Percentiles rank a stretch among this genome's conserved stretches.
Evolutionary conservation across 2,888 invertebrate species (phyloP).

Genomic region (Trilocha varians): DNA sequence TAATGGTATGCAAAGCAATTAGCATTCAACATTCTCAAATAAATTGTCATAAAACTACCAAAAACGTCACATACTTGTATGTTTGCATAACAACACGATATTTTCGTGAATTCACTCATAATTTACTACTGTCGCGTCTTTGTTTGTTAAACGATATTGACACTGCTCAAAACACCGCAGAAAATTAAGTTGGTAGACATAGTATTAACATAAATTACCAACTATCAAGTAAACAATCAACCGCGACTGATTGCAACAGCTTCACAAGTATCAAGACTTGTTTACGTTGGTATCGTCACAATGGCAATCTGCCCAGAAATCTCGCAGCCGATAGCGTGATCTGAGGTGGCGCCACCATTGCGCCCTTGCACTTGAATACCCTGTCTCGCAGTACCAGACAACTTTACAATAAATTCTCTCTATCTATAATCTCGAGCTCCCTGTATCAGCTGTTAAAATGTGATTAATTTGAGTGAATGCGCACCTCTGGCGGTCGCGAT

Average conservation of each 20-base stretch:
- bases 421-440: background rate
- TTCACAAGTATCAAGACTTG: background rate
- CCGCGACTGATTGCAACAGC: background rate
- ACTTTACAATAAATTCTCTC: too few species aligned
- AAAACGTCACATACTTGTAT: too few species aligned
- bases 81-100: too few species aligned
- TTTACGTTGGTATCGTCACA: conserved; percentile 7
- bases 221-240: background rate
- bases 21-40: too few species aligned
- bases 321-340: conserved; percentile 4
- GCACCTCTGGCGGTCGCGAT: conserved; percentile 5
- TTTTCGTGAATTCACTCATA: too few species aligned
- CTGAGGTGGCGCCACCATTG: background rate
- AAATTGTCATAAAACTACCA: too few species aligned
- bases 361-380: background rate
- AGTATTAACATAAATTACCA: background rate
- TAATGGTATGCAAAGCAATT: too few species aligned
- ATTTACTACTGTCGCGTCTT: too few species aligned
- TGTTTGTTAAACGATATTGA: too few species aligned
- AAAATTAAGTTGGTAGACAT: background rate
- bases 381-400: background rate
- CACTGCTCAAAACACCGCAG: too few species aligned
- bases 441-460: background rate
- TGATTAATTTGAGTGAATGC: background rate
- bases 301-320: conserved; percentile 10